Base-by-base conservation (phyloP, 2,888 invertebrate species). In the Pecten maximus region DNA sequence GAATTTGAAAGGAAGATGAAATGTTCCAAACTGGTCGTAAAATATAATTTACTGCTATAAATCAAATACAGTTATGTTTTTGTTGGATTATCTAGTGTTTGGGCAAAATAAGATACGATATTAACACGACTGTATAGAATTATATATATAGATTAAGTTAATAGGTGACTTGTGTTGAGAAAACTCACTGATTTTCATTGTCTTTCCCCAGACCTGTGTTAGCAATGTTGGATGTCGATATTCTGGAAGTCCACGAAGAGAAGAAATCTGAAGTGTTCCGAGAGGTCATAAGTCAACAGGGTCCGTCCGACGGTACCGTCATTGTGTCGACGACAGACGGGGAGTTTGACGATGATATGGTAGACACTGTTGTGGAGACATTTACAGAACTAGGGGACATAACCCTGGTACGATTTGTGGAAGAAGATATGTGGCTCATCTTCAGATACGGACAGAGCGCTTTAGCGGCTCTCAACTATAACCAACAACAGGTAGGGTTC, bases 281-380 rank as follows among this genome's bases (percentile, higher is more conserved):
- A 95, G 98, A 98, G n/a, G 95, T 95, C 2, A 94, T 96, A 60
- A 95, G 95, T 50, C 93, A 95, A 87, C 97, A 99, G 93, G 99
- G 99, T 0, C 99, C 99, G 8, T 98, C 99, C 0, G 99, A 99
- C 97, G 98, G 98, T 0, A 99, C 99, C 35, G 98, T 99, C 93
- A 98, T 99, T 88, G 98, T 99, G 15, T 95, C 96, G 97, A 97
- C 96, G 97, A 97, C 97, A 3, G 97, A 97, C 0, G 97, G 97
- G 35, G 97, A 91, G 8, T 95, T 95, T 60, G 98, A 98, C 95
- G 98, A 98, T 96, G 98, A 98, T 40, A 98, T 98, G 60, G 98
- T 98, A 97, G 98, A 98, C 91, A 98, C 98, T 87, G 93, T 99
- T 40, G 97, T 99, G 90, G 98, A 98, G 96, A 98, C 98, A 95